Evolutionary conservation across 1,140 invertebrate species (phyloP), one percentile per base, ranked within the genome.

Genomic region (Caerostris darwini): DNA sequence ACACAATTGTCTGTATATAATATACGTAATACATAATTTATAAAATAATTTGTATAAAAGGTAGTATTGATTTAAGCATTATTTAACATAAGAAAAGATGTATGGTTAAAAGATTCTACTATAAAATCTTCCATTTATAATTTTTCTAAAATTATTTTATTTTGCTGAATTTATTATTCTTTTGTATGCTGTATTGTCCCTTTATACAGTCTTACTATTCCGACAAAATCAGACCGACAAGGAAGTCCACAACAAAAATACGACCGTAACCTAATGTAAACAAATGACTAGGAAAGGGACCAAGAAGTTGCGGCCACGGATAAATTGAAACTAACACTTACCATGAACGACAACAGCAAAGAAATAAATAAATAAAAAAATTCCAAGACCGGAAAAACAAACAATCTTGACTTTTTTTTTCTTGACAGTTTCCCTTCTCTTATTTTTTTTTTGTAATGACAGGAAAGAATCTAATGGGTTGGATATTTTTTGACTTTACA

Each of bases 391-490:
- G 34, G 71, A 34, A 77, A 34, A 56, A 57, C 82, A 58, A 64
- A 83, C 54, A 83, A 83, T 83, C 57, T 14, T 57, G 57, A 83
- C 82, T 83, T 83, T 17, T 19, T 77, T 77, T 19, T 17, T 64
- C 61, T 17, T 10, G 61, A 1, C 50, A 8, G 17, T 3, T 77
- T 83, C 56, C 6, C 3, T 19, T 77, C 50, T 34, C 5, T 77
- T 19, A 34, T 34, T 34, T 34, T 34, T 7, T 7, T 57, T 83
- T 34, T 34, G 34, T 34, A 53, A 12, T 12, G 56, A n/a, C 34
- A 7, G 34, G n/a, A 12, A 8, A 14, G 7, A 83, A 83, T 83
- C n/a, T 56, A 83, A 83, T 3, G 17, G 56, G 57, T 57, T 83
- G 17, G 82, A 56, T 58, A 3, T 17, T 57, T 77, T 77, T 57